Evolutionary conservation across 2,797 vertebrate genomes (phyloP).

Genomic region (Martes flavigula): DNA sequence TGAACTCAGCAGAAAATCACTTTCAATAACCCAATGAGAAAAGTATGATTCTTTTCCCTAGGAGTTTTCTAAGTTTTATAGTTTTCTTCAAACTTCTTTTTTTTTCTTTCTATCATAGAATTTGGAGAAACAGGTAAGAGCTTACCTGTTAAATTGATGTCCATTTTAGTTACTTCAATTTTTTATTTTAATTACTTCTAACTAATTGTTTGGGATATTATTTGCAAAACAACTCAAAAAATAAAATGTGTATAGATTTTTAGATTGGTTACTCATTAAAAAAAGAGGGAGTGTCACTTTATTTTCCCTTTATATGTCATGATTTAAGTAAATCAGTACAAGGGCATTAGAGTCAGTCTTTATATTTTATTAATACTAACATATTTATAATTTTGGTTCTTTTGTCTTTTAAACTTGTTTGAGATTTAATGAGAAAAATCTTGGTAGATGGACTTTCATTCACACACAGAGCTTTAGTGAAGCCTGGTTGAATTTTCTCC

Average conservation of each 20-base stretch:
- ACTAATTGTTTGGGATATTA: neutral
- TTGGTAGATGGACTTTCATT: constrained; percentile 67
- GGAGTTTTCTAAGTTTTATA: neutral
- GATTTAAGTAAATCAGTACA: neutral
- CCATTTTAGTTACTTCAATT: neutral
- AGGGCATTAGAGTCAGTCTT: constrained; percentile 16
- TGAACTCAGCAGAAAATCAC: constrained; percentile 57
- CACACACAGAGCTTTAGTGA: neutral
- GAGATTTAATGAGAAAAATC: constrained; percentile 67
- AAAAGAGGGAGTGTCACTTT: constrained; percentile 25
- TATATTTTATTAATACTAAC: constrained; percentile 73
- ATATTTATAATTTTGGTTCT: constrained; percentile 57
- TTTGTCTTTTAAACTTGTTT: constrained; percentile 64
- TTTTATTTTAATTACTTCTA: neutral
- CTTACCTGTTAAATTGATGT: constrained; percentile 4
- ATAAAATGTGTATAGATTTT: neutral
- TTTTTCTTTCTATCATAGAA: neutral
- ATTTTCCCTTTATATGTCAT: neutral
- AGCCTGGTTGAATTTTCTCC: constrained; percentile 33
- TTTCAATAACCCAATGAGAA: neutral
- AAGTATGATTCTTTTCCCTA: constrained; percentile 20
- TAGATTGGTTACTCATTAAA: neutral
- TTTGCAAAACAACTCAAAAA: constrained; percentile 22
- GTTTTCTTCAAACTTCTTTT: constrained; percentile 43
- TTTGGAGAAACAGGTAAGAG: neutral